Evolutionary conservation across 23 tunicate species (phyloP).

Genomic region (Phallusia fumigata): DNA sequence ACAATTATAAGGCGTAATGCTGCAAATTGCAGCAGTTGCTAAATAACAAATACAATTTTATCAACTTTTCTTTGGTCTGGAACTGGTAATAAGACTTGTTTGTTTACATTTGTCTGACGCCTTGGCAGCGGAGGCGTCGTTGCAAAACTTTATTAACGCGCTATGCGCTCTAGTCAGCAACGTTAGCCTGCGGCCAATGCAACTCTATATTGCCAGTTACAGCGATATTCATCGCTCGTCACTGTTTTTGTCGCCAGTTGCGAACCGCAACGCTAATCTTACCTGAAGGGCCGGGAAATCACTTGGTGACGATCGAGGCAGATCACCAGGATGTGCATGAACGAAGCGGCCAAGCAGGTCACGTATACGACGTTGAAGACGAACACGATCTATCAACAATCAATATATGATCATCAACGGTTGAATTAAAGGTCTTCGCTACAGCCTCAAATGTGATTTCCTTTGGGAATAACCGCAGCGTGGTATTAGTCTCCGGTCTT

Average conservation of each 20-base stretch:
- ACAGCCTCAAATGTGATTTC: neutral
- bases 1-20: no score
- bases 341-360: conserved; percentile 22
- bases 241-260: neutral
- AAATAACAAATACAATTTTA: no score
- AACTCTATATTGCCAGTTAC: no score
- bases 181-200: no score
- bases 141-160: no score
- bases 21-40: no score
- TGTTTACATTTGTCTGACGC: no score
- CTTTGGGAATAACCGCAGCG: neutral
- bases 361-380: conserved; percentile 37
- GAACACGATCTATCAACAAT: conserved; percentile 9
- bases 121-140: no score
- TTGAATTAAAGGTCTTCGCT: neutral
- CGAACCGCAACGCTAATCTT: neutral
- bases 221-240: no score
- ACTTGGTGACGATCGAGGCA: conserved; percentile 42
- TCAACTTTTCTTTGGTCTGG: no score
- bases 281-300: conserved; percentile 40
- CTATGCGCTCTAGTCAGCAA: no score
- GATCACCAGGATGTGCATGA: conserved; percentile 31
- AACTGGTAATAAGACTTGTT: no score
- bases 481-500: neutral
- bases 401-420: neutral